Conservation (phyloP, 2,888 invertebrate genomes). For the Clunio marinus region DNA sequence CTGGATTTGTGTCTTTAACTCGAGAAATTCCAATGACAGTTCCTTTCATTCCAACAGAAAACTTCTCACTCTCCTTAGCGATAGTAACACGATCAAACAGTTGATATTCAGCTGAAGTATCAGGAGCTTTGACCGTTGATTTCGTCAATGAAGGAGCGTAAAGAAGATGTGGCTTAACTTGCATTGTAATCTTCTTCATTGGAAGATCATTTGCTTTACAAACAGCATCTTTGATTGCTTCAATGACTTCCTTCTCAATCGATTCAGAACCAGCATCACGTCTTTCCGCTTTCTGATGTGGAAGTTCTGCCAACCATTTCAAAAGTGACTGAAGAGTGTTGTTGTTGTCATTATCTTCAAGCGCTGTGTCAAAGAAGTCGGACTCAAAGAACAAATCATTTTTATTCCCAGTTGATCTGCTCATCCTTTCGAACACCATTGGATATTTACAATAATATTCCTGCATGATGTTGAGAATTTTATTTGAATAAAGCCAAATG, state of each 20-base stretch:
- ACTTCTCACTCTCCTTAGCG: slow-evolving; percentile 58
- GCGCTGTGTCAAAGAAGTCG: slow-evolving; percentile 59
- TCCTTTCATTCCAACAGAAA: slow-evolving; percentile 78
- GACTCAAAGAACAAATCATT: slow-evolving; percentile 63
- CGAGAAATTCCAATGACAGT: slow-evolving; percentile 71
- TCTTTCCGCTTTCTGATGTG: slow-evolving; percentile 59
- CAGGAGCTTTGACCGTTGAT: slow-evolving; percentile 60
- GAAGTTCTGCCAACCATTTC: slow-evolving; percentile 69
- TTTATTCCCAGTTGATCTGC: slow-evolving; percentile 44
- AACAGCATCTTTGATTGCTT: slow-evolving; percentile 48
- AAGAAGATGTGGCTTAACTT: slow-evolving; percentile 74
- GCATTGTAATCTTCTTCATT: slow-evolving; percentile 60
- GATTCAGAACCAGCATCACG: slow-evolving; percentile 67
- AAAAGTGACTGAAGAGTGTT: slow-evolving; percentile 56
- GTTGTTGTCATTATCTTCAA: slow-evolving; percentile 43
- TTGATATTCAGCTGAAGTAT: slow-evolving; percentile 60
- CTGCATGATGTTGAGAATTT: slow-evolving; percentile 66
- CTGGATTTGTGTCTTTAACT: slow-evolving; percentile 48
- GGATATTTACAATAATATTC: slow-evolving; percentile 70
- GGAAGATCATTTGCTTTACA: slow-evolving; percentile 49
- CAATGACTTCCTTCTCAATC: slow-evolving; percentile 63
- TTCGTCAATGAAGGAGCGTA: slow-evolving; percentile 54
- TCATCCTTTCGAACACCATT: slow-evolving; percentile 63
- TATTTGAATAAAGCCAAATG: slow-evolving; percentile 77
- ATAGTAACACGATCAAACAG: slow-evolving; percentile 83